Evolutionary conservation across 2,888 invertebrate genomes (phyloP).

Genomic region (Diogma glabrata): DNA sequence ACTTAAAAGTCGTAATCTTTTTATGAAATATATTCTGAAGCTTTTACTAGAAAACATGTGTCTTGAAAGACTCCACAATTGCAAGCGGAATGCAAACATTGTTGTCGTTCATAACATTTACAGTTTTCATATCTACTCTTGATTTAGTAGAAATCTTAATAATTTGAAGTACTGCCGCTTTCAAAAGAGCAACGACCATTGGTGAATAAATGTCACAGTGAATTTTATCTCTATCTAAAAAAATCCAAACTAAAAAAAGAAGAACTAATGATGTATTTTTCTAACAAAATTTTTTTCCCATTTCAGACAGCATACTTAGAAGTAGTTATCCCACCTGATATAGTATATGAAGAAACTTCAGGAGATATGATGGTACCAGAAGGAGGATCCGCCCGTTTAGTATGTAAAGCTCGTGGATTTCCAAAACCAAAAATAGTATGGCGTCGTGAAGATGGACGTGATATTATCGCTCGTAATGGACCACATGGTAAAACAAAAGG

Average conservation of each 20-base stretch:
- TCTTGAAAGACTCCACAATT: too few relatives aligned
- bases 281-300: neutral
- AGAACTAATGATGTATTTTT: neutral
- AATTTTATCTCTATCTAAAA: too few relatives aligned
- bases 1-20: too few relatives aligned
- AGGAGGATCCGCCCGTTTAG: constrained; percentile 75
- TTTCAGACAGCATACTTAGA: constrained; percentile 76
- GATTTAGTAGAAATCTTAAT: neutral
- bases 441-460: constrained; percentile 76
- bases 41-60: too few relatives aligned
- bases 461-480: constrained; percentile 65
- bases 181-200: too few relatives aligned
- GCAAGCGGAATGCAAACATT: too few relatives aligned
- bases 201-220: too few relatives aligned
- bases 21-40: too few relatives aligned
- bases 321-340: constrained; percentile 85
- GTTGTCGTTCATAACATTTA: too few relatives aligned
- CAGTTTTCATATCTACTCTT: neutral
- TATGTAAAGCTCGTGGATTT: constrained; percentile 75
- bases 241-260: too few relatives aligned
- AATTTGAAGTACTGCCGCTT: too few relatives aligned
- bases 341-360: constrained; percentile 79
- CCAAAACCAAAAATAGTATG: constrained; percentile 77
- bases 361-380: constrained; percentile 93
- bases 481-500: constrained; percentile 64